Evolutionary conservation across 2,797 vertebrate species (phyloP).

Genomic region (Glyptemys insculpta): DNA sequence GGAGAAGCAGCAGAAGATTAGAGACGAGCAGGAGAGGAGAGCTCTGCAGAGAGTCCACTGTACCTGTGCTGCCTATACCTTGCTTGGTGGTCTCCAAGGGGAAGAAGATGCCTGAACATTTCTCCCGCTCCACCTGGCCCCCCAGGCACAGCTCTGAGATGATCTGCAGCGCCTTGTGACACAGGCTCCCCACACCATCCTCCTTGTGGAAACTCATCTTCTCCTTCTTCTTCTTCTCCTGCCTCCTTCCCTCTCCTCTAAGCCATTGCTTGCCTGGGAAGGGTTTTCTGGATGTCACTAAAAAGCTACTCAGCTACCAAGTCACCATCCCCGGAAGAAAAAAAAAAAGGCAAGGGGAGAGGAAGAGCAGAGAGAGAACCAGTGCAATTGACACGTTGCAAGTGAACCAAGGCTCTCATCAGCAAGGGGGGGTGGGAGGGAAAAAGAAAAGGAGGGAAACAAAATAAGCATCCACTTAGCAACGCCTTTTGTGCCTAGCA

Average conservation of each 20-base stretch:
- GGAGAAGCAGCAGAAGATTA: background rate
- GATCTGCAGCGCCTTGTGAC: slow-evolving; percentile 95
- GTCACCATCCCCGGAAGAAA: background rate
- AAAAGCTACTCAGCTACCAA: background rate
- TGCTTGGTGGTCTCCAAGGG: slow-evolving; percentile 89
- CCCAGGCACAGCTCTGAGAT: slow-evolving; percentile 95
- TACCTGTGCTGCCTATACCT: slow-evolving; percentile 93
- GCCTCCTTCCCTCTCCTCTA: background rate
- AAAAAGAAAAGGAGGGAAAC: background rate
- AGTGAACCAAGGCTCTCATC: background rate
- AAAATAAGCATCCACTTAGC: slow-evolving; percentile 36
- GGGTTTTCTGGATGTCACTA: background rate
- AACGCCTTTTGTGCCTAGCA: slow-evolving; percentile 57
- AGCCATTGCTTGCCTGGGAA: slow-evolving; percentile 35
- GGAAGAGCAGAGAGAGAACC: background rate
- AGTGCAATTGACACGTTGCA: background rate
- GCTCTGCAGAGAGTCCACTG: slow-evolving; percentile 52
- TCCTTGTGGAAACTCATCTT: slow-evolving; percentile 91
- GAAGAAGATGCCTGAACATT: slow-evolving; percentile 95
- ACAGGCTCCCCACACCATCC: slow-evolving; percentile 92
- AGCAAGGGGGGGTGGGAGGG: background rate
- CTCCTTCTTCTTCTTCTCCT: background rate
- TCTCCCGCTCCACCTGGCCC: slow-evolving; percentile 93
- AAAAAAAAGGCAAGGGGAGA: background rate
- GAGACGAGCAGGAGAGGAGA: background rate